These are phyloP conservation scores for Buphagus erythrorhynchus DNA, from an alignment of 2,797 vertebrate genomes.

Conservation along the genomic window DNA sequence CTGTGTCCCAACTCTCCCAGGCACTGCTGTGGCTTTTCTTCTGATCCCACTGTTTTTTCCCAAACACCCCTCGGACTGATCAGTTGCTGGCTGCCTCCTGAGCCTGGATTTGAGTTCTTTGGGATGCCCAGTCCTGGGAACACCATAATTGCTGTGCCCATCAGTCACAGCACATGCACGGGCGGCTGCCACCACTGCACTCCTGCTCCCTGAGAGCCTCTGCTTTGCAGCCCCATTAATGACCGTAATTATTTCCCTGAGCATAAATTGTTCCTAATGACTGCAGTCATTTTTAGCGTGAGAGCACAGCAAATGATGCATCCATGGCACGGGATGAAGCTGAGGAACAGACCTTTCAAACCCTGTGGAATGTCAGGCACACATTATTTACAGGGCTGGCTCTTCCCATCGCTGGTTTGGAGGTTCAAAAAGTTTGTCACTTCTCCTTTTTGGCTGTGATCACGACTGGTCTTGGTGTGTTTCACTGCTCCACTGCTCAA, in stretches of 20 bases:
- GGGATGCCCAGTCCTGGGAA: not conserved
- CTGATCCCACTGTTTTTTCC: not conserved
- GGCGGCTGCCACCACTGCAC: not conserved
- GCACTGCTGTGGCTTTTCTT: accelerated
- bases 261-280: slow-evolving; percentile 58
- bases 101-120: not conserved
- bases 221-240: slow-evolving; percentile 55
- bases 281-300: slow-evolving; percentile 30
- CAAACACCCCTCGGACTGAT: not conserved
- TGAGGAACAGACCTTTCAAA: not conserved
- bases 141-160: accelerated
- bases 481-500: not conserved
- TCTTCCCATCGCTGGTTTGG: not conserved
- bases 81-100: not conserved
- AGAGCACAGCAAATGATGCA: slow-evolving; percentile 34
- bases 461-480: not conserved
- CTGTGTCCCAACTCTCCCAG: not conserved
- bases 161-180: not conserved
- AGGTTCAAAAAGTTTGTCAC: not conserved
- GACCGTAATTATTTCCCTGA: slow-evolving; percentile 42
- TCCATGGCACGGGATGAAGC: not conserved
- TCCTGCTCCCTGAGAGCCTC: not conserved
- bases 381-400: not conserved
- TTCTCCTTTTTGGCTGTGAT: not conserved
- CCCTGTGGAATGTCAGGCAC: not conserved